Conservation (phyloP, 2,113 vertebrate species). For the Mirounga angustirostris region DNA sequence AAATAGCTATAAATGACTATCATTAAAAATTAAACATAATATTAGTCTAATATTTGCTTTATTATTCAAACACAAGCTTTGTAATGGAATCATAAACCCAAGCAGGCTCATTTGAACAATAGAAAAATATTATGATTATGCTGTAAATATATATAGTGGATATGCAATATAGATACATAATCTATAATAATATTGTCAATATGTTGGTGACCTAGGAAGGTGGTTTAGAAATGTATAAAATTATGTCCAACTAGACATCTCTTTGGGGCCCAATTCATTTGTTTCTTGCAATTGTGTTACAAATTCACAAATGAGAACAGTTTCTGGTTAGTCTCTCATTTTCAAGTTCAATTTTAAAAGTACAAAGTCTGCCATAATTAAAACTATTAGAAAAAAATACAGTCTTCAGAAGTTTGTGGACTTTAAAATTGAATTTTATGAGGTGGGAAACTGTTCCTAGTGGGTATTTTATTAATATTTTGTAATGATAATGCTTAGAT, state of each 20-base stretch:
- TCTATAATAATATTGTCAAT: not conserved
- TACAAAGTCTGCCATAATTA: conserved; percentile 12
- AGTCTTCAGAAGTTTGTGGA: not conserved
- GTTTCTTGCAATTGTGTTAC: not conserved
- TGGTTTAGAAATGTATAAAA: not conserved
- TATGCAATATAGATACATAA: not conserved
- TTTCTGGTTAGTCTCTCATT: not conserved
- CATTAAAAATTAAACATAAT: conserved; percentile 15
- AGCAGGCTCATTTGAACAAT: not conserved
- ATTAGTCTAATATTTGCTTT: conserved; percentile 18
- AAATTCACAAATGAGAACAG: not conserved
- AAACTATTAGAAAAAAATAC: not conserved
- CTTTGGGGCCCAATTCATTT: not conserved
- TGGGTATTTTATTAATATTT: conserved; percentile 50
- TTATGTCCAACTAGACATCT: not conserved
- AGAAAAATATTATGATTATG: not conserved
- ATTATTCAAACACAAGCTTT: conserved; percentile 38
- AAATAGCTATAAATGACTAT: not conserved
- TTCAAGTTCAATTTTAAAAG: conserved; percentile 13
- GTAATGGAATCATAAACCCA: conserved; percentile 33
- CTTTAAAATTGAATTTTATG: conserved; percentile 38
- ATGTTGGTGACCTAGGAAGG: not conserved
- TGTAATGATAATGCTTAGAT: conserved; percentile 52
- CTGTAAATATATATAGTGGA: conserved; percentile 6
- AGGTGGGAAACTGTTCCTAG: not conserved